Percentiles rank a stretch among this genome's conserved stretches.
Evolutionary conservation across 1,140 invertebrate genomes (phyloP).

Genomic region (Acromyrmex echinatior): DNA sequence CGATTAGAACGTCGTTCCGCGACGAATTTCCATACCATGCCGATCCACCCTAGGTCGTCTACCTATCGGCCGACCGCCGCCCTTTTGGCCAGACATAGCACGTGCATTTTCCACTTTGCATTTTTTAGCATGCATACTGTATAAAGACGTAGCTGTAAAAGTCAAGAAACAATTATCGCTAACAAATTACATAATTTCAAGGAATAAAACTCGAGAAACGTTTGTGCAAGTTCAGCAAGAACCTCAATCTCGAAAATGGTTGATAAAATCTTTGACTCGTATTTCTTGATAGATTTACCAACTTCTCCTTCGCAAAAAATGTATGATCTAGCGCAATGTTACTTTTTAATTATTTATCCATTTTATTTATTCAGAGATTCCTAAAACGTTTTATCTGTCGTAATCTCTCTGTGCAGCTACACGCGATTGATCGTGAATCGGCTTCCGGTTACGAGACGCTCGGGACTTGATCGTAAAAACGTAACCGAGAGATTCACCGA

Average conservation of each 20-base stretch:
- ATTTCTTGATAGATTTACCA: background rate
- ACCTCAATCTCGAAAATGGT: background rate
- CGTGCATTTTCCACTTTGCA: slow-evolving; percentile 32
- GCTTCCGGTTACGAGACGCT: slow-evolving; percentile 34
- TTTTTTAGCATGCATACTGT: background rate
- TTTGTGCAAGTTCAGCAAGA: background rate
- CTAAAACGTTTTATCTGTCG: slow-evolving; percentile 32
- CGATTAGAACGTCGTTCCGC: slow-evolving; percentile 66
- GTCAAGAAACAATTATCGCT: background rate
- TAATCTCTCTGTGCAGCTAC: slow-evolving; percentile 22
- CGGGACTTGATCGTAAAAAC: slow-evolving; percentile 41
- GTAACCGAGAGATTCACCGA: slow-evolving; percentile 32
- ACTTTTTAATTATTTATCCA: background rate
- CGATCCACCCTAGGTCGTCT: slow-evolving; percentile 53
- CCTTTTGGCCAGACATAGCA: slow-evolving; percentile 31
- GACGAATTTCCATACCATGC: slow-evolving; percentile 58
- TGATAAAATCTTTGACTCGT: background rate
- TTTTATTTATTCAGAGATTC: slow-evolving; percentile 14
- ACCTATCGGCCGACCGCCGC: slow-evolving; percentile 62
- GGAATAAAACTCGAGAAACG: background rate
- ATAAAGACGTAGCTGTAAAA: background rate
- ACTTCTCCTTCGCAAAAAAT: background rate
- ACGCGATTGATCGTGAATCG: slow-evolving; percentile 36
- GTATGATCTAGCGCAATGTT: background rate
- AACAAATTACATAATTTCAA: background rate